These are phyloP conservation scores for Notoglanidium macrostoma DNA, from an alignment of 2,797 vertebrate species.

Conservation along the genomic window DNA sequence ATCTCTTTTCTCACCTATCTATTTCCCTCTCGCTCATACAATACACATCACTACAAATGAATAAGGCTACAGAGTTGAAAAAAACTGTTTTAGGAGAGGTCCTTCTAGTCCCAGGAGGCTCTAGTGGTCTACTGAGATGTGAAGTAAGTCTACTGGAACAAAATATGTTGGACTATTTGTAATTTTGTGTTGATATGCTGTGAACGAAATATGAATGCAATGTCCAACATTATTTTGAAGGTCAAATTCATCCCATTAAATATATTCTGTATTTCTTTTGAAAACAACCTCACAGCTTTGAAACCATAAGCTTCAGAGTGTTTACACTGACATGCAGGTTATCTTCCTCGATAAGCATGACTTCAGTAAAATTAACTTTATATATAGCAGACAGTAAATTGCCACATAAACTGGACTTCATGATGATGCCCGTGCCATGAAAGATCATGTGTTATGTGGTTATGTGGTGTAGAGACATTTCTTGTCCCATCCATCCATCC, in stretches of 20 bases:
- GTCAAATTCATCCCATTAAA: neutral
- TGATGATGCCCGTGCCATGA: neutral
- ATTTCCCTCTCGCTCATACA: neutral
- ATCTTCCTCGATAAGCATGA: neutral
- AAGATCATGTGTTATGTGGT: neutral
- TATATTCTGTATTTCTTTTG: neutral
- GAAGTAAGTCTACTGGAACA: neutral
- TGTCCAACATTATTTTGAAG: neutral
- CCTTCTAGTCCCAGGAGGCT: neutral
- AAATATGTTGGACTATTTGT: neutral
- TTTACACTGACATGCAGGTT: neutral
- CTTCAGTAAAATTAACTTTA: neutral
- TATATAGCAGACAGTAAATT: neutral
- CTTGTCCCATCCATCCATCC: neutral
- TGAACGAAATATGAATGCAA: neutral
- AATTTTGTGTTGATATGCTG: neutral
- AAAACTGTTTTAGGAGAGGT: neutral
- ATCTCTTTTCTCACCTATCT: conserved; percentile 14
- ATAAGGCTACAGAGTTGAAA: neutral
- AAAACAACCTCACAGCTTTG: neutral
- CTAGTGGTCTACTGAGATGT: neutral
- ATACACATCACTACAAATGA: conserved; percentile 13
- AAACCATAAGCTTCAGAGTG: neutral
- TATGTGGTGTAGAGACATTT: neutral
- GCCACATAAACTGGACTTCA: neutral